Evolutionary conservation across 1,140 invertebrate species (phyloP).

Genomic region (Apis dorsata): DNA sequence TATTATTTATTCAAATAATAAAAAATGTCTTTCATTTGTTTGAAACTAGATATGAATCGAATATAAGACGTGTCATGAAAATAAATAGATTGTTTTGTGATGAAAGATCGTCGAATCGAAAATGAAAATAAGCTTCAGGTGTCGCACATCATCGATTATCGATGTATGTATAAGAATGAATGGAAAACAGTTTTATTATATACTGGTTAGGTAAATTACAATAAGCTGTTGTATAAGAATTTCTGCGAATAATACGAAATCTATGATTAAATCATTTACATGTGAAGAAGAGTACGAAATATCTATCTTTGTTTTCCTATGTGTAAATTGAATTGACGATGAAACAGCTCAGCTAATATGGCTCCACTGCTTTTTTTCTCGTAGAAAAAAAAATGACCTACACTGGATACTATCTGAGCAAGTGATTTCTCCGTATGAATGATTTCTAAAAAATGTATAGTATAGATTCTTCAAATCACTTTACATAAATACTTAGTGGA

Average conservation of each 20-base stretch:
- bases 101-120: slow-evolving; percentile 20
- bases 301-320: slow-evolving; percentile 33
- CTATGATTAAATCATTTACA: slow-evolving; percentile 43
- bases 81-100: slow-evolving; percentile 38
- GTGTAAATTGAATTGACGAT: slow-evolving; percentile 50
- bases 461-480: slow-evolving; percentile 11
- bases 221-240: slow-evolving; percentile 54
- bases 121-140: neutral
- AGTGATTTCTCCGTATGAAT: slow-evolving; percentile 25
- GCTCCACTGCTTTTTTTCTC: slow-evolving; percentile 31
- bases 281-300: slow-evolving; percentile 42
- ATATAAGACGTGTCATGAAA: slow-evolving; percentile 4
- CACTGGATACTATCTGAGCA: slow-evolving; percentile 51
- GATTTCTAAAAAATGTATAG: slow-evolving; percentile 5
- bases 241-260: slow-evolving; percentile 49
- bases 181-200: slow-evolving; percentile 39
- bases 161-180: slow-evolving; percentile 12
- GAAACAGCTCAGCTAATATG: slow-evolving; percentile 47
- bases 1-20: neutral
- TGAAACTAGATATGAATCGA: slow-evolving; percentile 19
- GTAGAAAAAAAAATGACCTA: slow-evolving; percentile 55
- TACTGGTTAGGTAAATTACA: slow-evolving; percentile 49
- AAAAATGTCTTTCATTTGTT: slow-evolving; percentile 28
- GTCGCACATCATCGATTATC: neutral
- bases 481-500: slow-evolving; percentile 54